Base-by-base conservation (phyloP, 2,888 invertebrate genomes). In the Drosophila ezoana region DNA sequence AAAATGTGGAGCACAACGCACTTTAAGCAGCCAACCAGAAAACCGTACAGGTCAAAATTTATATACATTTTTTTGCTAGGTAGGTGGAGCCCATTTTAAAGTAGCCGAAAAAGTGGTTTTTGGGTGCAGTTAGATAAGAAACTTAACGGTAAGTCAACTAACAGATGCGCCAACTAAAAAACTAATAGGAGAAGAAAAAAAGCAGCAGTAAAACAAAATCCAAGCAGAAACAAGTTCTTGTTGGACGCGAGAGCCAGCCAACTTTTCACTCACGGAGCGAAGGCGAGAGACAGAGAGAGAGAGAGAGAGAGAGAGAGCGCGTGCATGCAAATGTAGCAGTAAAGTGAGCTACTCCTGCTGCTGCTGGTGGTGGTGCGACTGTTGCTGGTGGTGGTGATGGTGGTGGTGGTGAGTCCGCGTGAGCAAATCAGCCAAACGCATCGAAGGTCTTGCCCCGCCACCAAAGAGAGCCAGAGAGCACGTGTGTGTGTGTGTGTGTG, bases 381-480 rank as follows among this genome's bases (percentile, higher is more conserved):
- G 14, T 35, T 68, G 47, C 38, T 66, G 20, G 45, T 66, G 43
- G 41, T 58, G 57, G 35, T 71, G 48, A 23, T 70, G 53, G 61
- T 71, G 51, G 64, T 66, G 58, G 68, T 60, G 53, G 67, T 60
- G 76, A 41, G 56, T 18, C 53, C 56, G 37, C 51, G 8, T 67
- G 73, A 72, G 77, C 76, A 86, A 84, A 84, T 79, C 90, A 89
- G 79, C 87, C 90, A 88, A 90, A 90, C 89, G 90, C 90, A 87
- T 86, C 84, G 88, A 85, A 90, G 90, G 90, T 90, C 90, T 90
- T 90, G 90, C 90, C 90, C 90, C 90, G 85, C 82, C 81, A 74
- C 73, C 66, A 74, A 64, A 71, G 76, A 76, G 73, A 60, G 69
- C 57, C 28, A 54, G 52, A 54, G 54, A 18, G 54, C 23, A 14